Conservation (phyloP, 2,113 vertebrate genomes). For the Eurystomus gularis region DNA sequence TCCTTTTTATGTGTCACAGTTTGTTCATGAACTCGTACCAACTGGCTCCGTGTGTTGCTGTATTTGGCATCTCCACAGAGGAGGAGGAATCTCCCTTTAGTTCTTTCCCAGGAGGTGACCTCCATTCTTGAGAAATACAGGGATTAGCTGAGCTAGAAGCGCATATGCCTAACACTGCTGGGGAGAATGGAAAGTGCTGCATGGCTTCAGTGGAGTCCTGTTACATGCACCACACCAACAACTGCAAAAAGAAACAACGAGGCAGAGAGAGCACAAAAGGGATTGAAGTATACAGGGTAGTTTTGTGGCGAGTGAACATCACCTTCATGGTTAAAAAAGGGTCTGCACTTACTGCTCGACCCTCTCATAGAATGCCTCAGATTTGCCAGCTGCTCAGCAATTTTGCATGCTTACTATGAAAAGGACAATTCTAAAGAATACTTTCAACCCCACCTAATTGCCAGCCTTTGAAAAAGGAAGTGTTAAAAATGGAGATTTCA, state of each 20-base stretch:
- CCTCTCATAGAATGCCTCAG: not conserved
- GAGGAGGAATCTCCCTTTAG: constrained; percentile 14
- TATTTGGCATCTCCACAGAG: not conserved
- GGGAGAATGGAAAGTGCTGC: not conserved
- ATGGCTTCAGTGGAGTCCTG: not conserved
- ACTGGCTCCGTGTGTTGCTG: constrained; percentile 11
- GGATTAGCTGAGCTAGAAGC: constrained; percentile 18
- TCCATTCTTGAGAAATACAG: constrained; percentile 35
- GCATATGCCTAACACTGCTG: not conserved
- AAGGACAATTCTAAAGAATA: not conserved
- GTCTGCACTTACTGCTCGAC: not conserved
- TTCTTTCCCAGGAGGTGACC: constrained; percentile 18
- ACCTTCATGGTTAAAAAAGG: not conserved
- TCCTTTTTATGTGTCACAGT: not conserved
- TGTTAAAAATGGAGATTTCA: not conserved
- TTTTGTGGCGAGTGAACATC: rapidly evolving
- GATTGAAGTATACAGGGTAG: not conserved
- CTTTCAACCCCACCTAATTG: not conserved
- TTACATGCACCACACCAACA: not conserved
- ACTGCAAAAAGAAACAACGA: not conserved
- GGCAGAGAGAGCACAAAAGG: not conserved
- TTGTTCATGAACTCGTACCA: not conserved
- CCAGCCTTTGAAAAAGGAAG: not conserved
- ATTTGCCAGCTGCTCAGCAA: not conserved
- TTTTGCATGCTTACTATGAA: not conserved